Conservation (phyloP, 2,888 invertebrate genomes). For the Neria commutata region DNA sequence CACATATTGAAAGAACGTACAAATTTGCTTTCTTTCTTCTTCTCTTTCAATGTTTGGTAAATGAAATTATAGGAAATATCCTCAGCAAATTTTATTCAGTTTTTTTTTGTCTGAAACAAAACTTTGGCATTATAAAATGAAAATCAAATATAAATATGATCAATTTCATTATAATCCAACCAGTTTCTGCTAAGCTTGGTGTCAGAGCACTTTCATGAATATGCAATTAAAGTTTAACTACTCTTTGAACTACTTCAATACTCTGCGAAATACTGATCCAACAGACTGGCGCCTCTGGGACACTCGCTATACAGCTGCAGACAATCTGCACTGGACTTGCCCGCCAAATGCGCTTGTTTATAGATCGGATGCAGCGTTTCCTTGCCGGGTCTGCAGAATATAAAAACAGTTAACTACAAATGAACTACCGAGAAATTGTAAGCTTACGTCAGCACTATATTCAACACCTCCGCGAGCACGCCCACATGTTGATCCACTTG, state of each 20-base stretch:
- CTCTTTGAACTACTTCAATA: slow-evolving; percentile 22
- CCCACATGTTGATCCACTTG: slow-evolving; percentile 50
- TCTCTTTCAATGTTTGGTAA: no score
- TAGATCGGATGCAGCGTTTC: slow-evolving; percentile 64
- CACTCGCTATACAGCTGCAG: slow-evolving; percentile 67
- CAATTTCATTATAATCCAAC: not conserved
- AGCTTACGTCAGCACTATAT: slow-evolving; percentile 51
- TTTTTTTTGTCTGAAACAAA: no score
- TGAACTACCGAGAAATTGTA: not conserved
- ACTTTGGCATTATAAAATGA: no score
- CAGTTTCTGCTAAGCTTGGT: not conserved
- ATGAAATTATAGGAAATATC: no score
- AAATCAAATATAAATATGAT: no score
- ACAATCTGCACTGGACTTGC: slow-evolving; percentile 63
- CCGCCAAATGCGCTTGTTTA: slow-evolving; percentile 63
- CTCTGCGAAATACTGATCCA: slow-evolving; percentile 62
- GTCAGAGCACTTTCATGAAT: not conserved
- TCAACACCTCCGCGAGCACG: slow-evolving; percentile 47
- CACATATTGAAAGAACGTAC: no score
- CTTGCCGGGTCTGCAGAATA: slow-evolving; percentile 36
- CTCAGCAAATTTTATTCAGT: no score
- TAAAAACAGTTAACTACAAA: not conserved
- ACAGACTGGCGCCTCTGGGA: slow-evolving; percentile 67
- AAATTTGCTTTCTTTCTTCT: no score
- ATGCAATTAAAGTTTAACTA: slow-evolving; percentile 21